phyloP scores from a whole-genome alignment of 2,113 vertebrate genomes.

The Podarcis raffonei region DNA sequence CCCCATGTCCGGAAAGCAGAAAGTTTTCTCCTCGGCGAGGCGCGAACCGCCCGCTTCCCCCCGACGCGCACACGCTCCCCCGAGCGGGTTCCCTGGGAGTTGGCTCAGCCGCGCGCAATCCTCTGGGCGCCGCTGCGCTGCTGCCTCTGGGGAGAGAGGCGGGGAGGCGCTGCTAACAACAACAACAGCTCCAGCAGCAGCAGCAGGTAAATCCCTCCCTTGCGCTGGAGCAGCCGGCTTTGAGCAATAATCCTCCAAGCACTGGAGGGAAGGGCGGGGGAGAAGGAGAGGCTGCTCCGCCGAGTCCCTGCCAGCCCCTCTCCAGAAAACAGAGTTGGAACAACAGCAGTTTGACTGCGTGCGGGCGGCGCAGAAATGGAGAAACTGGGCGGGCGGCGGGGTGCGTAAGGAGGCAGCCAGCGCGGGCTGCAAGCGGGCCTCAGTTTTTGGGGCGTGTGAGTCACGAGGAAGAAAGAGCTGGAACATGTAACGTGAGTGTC shows the following conservation, averaged over 20 bases:
- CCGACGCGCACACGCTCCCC: not conserved
- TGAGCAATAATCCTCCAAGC: not conserved
- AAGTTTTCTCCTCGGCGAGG: not conserved
- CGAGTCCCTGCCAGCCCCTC: not conserved
- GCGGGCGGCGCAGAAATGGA: not conserved
- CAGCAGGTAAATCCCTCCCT: slow-evolving; percentile 34
- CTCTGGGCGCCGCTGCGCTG: not conserved
- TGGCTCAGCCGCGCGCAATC: not conserved
- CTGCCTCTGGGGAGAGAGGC: slow-evolving; percentile 3
- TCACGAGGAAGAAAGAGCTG: not conserved
- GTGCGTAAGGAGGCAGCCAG: not conserved
- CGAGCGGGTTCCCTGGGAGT: not conserved
- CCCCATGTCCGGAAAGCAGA: not conserved
- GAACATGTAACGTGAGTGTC: not conserved
- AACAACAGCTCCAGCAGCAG: not conserved
- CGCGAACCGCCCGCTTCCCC: no score
- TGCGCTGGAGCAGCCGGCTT: not conserved
- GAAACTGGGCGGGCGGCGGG: not conserved
- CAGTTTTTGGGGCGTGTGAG: not conserved
- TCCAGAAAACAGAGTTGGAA: not conserved
- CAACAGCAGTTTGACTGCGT: not conserved
- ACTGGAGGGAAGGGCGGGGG: not conserved
- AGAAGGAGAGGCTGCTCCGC: not conserved
- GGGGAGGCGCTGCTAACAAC: not conserved
- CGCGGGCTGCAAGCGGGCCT: not conserved